Base-by-base conservation (phyloP, 2,113 vertebrate genomes). In the Gasterosteus aculeatus region DNA sequence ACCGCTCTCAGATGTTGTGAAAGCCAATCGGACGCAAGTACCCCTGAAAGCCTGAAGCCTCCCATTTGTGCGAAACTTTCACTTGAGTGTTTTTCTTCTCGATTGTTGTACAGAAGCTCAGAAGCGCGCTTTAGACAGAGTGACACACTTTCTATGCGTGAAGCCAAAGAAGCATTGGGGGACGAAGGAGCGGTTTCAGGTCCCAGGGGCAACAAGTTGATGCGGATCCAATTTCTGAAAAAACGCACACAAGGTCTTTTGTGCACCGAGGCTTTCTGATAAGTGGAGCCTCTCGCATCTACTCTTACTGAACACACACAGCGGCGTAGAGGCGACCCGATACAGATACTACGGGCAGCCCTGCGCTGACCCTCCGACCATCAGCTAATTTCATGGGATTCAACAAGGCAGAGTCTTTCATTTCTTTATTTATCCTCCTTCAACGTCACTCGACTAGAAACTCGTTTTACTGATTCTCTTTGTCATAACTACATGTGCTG, bases 191-290 rank as follows among this genome's bases (percentile, higher is more conserved):
- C 6, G 67, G 60, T 51, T 80, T 47, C 12, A 69, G 62, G 70
- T 81, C 68, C 56, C n/a, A 66, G 54, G 73, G 54, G 39, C 49
- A 73, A 71, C 72, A 62, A 47, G 80, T 75, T 56, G 68, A 82
- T 46, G 63, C 53, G 67, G 78, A 84, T 80, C 72, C 74, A 86
- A 71, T 83, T 78, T 73, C 77, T 83, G 63, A 26, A 26, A 26
- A 67, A 76, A 72, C 41, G 67, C 60, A 69, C 72, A 84, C 57
- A 72, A 67, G 62, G 49, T 72, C 70, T 85, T 83, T 81, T 82
- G 78, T 88, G 80, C 46, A 54, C 41, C 44, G 39, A 76, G 56
- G 8, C 64, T 73, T 59, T 58, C 46, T 84, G 78, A 85, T 84
- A 68, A 82, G 82, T 39, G 56, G 62, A 71, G 73, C 67, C 67